Evolutionary conservation across 2,888 invertebrate genomes (phyloP).

Genomic region (Alsophila aescularia): DNA sequence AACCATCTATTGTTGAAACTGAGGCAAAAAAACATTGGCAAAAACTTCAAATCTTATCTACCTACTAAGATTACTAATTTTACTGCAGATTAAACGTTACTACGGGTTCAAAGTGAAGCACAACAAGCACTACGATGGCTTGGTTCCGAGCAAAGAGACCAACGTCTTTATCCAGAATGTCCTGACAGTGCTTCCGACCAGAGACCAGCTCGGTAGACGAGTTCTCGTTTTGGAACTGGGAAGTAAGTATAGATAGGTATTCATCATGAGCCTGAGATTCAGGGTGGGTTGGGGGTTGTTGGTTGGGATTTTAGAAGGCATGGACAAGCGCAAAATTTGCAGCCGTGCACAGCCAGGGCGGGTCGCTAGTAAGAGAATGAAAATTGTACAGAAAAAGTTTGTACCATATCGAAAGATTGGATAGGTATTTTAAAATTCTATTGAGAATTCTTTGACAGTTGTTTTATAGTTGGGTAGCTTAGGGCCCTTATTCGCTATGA

Average conservation of each 20-base stretch:
- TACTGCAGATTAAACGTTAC: conserved; percentile 87
- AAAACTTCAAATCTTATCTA: not conserved
- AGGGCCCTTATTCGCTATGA: too few relatives aligned
- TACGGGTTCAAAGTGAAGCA: conserved; percentile 93
- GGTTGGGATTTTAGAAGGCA: too few relatives aligned
- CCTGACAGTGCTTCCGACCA: conserved; percentile 90
- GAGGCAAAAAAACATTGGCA: not conserved
- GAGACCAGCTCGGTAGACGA: conserved; percentile 91
- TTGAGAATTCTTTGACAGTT: too few relatives aligned
- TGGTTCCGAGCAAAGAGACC: conserved; percentile 89
- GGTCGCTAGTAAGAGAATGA: too few relatives aligned
- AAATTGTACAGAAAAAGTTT: too few relatives aligned
- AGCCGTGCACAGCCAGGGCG: too few relatives aligned
- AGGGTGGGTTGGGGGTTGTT: too few relatives aligned
- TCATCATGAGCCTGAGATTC: too few relatives aligned
- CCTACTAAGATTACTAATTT: not conserved
- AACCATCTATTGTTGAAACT: not conserved
- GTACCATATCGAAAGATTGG: too few relatives aligned
- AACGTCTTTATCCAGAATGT: conserved; percentile 92
- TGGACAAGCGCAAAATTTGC: too few relatives aligned
- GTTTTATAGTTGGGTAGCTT: too few relatives aligned
- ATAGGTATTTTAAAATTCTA: too few relatives aligned
- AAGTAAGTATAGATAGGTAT: conserved; percentile 84
- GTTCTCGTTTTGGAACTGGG: conserved; percentile 91
- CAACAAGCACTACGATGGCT: conserved; percentile 87